Percentiles rank a stretch among this genome's conserved stretches.
These are phyloP conservation scores for Columba livia DNA, from an alignment of 2,113 vertebrate genomes.

Conservation along the genomic window DNA sequence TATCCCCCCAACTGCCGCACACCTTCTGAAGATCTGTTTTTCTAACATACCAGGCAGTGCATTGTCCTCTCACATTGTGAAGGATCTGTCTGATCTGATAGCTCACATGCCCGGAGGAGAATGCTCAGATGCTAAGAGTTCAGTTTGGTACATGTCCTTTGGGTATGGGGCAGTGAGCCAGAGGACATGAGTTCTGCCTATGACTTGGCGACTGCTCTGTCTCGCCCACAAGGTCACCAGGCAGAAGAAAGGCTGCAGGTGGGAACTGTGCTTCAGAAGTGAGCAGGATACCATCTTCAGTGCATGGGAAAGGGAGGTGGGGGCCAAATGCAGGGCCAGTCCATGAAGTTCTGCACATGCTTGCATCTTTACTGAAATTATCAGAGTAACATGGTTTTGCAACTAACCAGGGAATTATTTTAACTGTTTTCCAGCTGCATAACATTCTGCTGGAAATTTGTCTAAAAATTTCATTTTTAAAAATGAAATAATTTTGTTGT, in stretches of 20 bases:
- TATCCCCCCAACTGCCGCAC: background rate
- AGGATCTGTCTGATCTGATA: background rate
- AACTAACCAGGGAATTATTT: background rate
- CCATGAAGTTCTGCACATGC: background rate
- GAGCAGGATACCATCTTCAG: background rate
- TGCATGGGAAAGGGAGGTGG: background rate
- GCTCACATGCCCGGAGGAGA: background rate
- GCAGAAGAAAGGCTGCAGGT: background rate
- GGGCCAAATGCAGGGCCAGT: background rate
- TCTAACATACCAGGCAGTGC: background rate
- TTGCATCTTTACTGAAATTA: background rate
- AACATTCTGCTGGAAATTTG: background rate
- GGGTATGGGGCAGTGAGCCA: background rate
- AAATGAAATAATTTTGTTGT: background rate
- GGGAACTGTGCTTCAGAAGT: background rate
- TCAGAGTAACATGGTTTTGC: background rate
- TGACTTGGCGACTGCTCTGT: background rate
- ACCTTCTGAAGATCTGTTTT: background rate
- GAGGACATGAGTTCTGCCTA: background rate
- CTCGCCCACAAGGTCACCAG: background rate
- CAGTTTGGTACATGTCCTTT: background rate
- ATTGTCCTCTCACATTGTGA: background rate
- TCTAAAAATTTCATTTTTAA: background rate
- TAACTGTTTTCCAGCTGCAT: background rate
- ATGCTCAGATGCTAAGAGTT: background rate